phyloP scores from a whole-genome alignment of 2,888 invertebrate genomes.

The Arge pagana region DNA sequence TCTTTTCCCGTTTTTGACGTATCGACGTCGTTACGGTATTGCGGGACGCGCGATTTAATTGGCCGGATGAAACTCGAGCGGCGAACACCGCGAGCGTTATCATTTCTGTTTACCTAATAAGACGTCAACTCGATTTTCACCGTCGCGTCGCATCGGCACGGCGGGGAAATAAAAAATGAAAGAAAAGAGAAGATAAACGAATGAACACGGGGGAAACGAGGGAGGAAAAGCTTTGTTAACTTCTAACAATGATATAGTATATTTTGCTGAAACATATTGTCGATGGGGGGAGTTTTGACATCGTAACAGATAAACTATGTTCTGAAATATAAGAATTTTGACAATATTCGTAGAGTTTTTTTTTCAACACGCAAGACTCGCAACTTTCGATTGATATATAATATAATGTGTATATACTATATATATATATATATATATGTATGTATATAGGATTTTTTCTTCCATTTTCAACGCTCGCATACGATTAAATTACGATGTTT shows the following conservation, averaged over 20 bases:
- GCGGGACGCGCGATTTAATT: too few relatives aligned
- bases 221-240: constrained; percentile 36
- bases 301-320: constrained; percentile 54
- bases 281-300: constrained; percentile 53
- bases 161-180: too few relatives aligned
- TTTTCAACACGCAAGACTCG: constrained; percentile 18
- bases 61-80: too few relatives aligned
- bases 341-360: constrained; percentile 26
- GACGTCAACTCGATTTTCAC: too few relatives aligned
- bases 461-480: too few relatives aligned
- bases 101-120: too few relatives aligned
- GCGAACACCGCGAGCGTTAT: too few relatives aligned
- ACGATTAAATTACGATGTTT: too few relatives aligned
- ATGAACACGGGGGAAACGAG: background rate
- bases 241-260: constrained; percentile 54
- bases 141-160: too few relatives aligned
- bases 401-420: background rate
- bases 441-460: background rate
- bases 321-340: constrained; percentile 49
- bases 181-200: background rate
- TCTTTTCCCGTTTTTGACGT: background rate
- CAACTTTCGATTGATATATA: too few relatives aligned
- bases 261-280: constrained; percentile 57
- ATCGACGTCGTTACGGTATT: too few relatives aligned
- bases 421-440: background rate